Evolutionary conservation across 2,797 vertebrate species (phyloP).

Genomic region (Coracias cyanogaster): DNA sequence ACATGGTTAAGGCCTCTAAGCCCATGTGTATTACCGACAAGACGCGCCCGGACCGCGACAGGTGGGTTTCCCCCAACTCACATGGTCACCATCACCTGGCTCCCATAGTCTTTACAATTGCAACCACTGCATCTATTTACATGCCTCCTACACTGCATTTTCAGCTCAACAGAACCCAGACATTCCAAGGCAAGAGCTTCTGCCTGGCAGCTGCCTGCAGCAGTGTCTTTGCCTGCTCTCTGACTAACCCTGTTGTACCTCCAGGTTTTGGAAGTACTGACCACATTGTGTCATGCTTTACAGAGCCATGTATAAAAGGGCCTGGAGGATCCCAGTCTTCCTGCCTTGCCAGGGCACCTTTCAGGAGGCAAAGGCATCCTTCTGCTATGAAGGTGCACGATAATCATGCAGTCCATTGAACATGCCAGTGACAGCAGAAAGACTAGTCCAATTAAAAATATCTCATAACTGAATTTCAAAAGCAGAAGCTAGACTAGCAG

Average conservation of each 20-base stretch:
- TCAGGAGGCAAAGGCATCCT: neutral
- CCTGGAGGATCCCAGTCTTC: neutral
- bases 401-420: fast-evolving
- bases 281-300: no score
- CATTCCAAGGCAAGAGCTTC: neutral
- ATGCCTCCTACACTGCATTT: neutral
- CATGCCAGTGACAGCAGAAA: neutral
- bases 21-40: neutral
- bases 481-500: neutral
- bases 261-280: neutral
- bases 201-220: neutral
- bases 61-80: neutral
- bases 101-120: neutral
- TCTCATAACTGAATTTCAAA: neutral
- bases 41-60: no score
- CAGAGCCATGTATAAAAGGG: neutral
- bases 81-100: neutral
- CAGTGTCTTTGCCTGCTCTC: neutral
- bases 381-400: neutral
- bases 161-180: neutral
- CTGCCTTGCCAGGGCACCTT: neutral
- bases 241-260: neutral
- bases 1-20: neutral
- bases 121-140: neutral
- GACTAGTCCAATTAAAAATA: neutral